Percentiles rank a stretch among this genome's conserved stretches.
These are phyloP conservation scores for Luffia ferchaultella DNA, from an alignment of 2,888 invertebrate genomes.

Conservation along the genomic window DNA sequence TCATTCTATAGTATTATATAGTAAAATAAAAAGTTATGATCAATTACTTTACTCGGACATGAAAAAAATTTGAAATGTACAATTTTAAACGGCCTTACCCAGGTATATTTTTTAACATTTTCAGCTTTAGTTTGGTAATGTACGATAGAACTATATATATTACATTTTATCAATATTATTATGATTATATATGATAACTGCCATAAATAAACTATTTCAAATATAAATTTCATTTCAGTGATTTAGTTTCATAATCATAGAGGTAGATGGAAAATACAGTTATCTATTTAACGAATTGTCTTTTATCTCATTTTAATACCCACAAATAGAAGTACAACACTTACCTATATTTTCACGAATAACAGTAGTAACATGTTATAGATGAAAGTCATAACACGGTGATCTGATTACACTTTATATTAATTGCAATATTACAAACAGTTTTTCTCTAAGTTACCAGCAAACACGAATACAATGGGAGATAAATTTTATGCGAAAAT, in stretches of 20 bases:
- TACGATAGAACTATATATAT: neutral
- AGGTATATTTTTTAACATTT: too few relatives aligned
- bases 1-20: too few relatives aligned
- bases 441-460: constrained; percentile 48
- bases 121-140: too few relatives aligned
- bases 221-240: neutral
- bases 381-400: neutral
- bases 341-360: neutral
- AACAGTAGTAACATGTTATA: neutral
- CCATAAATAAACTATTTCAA: neutral
- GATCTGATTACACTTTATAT: neutral
- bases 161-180: neutral
- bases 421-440: neutral
- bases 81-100: too few relatives aligned
- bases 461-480: constrained; percentile 59
- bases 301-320: neutral
- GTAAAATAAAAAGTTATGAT: too few relatives aligned
- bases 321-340: neutral
- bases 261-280: neutral
- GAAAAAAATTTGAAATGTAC: too few relatives aligned
- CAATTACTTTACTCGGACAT: too few relatives aligned
- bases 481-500: constrained; percentile 59
- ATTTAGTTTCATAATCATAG: neutral
- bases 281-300: neutral
- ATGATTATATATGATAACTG: neutral